phyloP scores from a whole-genome alignment of 2,888 invertebrate genomes.

The Phortica okadai region DNA sequence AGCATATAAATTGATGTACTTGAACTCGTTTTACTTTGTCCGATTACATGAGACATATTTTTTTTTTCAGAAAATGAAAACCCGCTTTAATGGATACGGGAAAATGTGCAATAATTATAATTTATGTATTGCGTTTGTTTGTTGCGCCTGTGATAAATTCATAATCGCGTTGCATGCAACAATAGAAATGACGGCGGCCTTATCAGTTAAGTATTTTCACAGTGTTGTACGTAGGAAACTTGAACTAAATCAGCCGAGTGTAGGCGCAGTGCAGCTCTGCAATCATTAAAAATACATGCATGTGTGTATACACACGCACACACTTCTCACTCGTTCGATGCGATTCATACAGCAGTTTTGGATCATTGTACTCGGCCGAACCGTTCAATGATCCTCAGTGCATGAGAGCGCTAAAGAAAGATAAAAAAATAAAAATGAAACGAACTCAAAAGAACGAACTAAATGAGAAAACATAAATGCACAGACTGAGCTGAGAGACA shows the following conservation, averaged over 20 bases:
- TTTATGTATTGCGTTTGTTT: constrained; percentile 23
- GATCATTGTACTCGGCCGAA: constrained; percentile 54
- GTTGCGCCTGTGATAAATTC: constrained; percentile 42
- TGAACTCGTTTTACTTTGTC: constrained; percentile 50
- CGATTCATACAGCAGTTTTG: constrained; percentile 44
- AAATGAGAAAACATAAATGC: neutral
- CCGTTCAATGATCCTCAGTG: constrained; percentile 61
- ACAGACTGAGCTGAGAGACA: neutral
- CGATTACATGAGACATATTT: neutral
- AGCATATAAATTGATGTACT: constrained; percentile 44
- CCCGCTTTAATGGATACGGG: neutral
- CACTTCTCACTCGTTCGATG: neutral
- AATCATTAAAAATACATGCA: constrained; percentile 3
- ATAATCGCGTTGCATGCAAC: constrained; percentile 65
- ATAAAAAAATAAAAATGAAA: neutral
- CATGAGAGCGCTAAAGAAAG: constrained; percentile 17
- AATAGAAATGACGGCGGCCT: constrained; percentile 39
- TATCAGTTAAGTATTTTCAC: constrained; percentile 52
- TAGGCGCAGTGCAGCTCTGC: constrained; percentile 3
- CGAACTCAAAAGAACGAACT: constrained; percentile 1
- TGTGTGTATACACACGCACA: constrained; percentile 25
- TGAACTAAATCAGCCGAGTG: constrained; percentile 40
- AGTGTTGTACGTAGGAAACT: neutral
- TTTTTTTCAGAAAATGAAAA: constrained; percentile 12
- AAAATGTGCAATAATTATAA: constrained; percentile 24